phyloP scores from a whole-genome alignment of 2,888 invertebrate species.

The Spodoptera exigua region DNA sequence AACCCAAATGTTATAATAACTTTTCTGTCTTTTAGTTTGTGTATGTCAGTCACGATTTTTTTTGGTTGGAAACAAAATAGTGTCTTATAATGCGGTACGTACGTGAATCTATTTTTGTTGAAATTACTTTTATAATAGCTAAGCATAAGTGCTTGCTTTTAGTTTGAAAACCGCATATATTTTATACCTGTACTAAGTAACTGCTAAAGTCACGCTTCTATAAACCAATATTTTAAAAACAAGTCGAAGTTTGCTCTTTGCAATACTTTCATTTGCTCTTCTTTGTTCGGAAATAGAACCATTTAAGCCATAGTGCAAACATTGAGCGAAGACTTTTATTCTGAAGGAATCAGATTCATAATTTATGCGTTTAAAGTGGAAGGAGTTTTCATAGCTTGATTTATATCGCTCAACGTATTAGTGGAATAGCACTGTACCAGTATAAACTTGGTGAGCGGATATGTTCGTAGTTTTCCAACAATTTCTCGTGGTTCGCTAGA shows the following conservation, averaged over 20 bases:
- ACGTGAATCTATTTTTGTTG: constrained; percentile 24
- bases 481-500: constrained; percentile 60
- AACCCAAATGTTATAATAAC: constrained; percentile 16
- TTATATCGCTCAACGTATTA: constrained; percentile 48
- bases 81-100: constrained; percentile 10
- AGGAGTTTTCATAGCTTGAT: constrained; percentile 34
- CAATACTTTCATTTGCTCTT: constrained; percentile 6
- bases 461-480: constrained; percentile 61
- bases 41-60: constrained; percentile 22
- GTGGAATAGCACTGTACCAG: constrained; percentile 43
- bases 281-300: not conserved
- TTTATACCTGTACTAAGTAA: not conserved
- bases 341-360: constrained; percentile 29
- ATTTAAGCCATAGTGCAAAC: constrained; percentile 4
- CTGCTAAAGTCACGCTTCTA: not conserved
- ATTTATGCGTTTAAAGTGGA: constrained; percentile 48
- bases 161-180: constrained; percentile 3
- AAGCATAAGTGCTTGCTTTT: constrained; percentile 30
- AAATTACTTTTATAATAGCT: constrained; percentile 31
- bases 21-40: constrained; percentile 23
- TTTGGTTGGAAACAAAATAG: constrained; percentile 13
- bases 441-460: constrained; percentile 57
- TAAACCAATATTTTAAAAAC: not conserved
- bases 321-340: constrained; percentile 11
- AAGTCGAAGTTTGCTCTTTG: constrained; percentile 5